Evolutionary conservation across 2,113 vertebrate genomes (phyloP), one percentile per base, ranked within the genome.

Genomic region (Monarcha castaneiventris): DNA sequence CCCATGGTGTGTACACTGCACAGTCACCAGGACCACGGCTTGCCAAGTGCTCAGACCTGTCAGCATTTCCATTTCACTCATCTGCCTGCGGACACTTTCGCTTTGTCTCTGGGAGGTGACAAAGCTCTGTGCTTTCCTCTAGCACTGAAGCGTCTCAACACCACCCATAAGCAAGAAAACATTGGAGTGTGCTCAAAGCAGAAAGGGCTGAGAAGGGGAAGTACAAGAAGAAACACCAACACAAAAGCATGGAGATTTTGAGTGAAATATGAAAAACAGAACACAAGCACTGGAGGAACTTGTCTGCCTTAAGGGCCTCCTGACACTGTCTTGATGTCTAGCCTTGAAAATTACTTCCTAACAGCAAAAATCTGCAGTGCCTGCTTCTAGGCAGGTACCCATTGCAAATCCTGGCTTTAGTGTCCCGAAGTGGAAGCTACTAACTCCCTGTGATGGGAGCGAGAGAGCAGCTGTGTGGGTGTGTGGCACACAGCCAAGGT

Each of bases 11-110:
- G 1, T 30, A 59, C 63, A 54, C 55, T 84, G 48, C 68, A 54
- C 7, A 8, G 63, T 72, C 78, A 81, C 54, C 80, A 71, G 30
- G 23, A 89, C 8, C 73, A 59, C 46, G 37, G 52, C 51, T 13
- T 55, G 37, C 66, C 63, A 63, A 81, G 44, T 0, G 0, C 63
- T 86, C 84, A 41, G 33, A 62, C 49, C 55, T 20, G 39, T 32
- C 78, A 63, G 7, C 0, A 0, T n/a, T 86, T 79, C 88, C 27
- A 1, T 54, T 63, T n/a, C 2, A 0, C 25, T 84, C 73, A 51
- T 21, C 62, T 55, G 58, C 67, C 39, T 59, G 67, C 0, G 0
- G 77, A 66, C 29, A 33, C 9, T 90, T 89, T 29, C 10, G 8
- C 59, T 91, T 64, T 75, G 51, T 59, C 48, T 56, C n/a, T 37